Percentiles rank a stretch among this genome's conserved stretches.
phyloP scores from a whole-genome alignment of 53 echinoderm and acorn worm species.

The Holothuria scabra region DNA sequence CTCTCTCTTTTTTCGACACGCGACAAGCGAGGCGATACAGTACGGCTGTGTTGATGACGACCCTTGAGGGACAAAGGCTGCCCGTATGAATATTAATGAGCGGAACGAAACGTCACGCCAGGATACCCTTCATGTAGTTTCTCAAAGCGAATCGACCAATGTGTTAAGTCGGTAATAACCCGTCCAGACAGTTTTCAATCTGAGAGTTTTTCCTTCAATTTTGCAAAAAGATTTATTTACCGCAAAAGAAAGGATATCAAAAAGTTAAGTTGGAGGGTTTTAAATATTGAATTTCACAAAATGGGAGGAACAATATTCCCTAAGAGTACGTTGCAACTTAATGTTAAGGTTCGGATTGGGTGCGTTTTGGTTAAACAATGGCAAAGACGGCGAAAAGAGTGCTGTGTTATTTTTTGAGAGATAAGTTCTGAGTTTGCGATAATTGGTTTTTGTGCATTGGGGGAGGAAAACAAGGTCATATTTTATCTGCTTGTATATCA shows the following conservation, averaged over 20 bases:
- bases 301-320: slow-evolving; percentile 37
- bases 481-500: slow-evolving; percentile 36
- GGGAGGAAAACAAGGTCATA: slow-evolving; percentile 13
- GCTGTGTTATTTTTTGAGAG: background rate
- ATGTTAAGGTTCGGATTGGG: slow-evolving; percentile 38
- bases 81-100: slow-evolving; percentile 49
- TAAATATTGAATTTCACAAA: slow-evolving; percentile 47
- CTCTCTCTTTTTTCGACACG: slow-evolving; percentile 8
- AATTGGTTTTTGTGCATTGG: slow-evolving; percentile 37
- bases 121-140: slow-evolving; percentile 34
- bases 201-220: slow-evolving; percentile 9
- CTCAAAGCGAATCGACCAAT: slow-evolving; percentile 28
- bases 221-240: slow-evolving; percentile 41
- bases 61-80: slow-evolving; percentile 29
- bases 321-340: slow-evolving; percentile 26
- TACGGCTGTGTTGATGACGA: slow-evolving; percentile 29
- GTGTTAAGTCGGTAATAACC: slow-evolving; percentile 39
- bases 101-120: slow-evolving; percentile 41
- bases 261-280: slow-evolving; percentile 40
- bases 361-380: slow-evolving; percentile 29
- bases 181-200: slow-evolving; percentile 45
- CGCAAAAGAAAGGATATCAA: slow-evolving; percentile 24
- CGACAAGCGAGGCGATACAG: slow-evolving; percentile 44
- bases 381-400: slow-evolving; percentile 18
- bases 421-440: slow-evolving; percentile 3